phyloP scores from a whole-genome alignment of 1,140 invertebrate genomes.

The Epicauta chinensis region DNA sequence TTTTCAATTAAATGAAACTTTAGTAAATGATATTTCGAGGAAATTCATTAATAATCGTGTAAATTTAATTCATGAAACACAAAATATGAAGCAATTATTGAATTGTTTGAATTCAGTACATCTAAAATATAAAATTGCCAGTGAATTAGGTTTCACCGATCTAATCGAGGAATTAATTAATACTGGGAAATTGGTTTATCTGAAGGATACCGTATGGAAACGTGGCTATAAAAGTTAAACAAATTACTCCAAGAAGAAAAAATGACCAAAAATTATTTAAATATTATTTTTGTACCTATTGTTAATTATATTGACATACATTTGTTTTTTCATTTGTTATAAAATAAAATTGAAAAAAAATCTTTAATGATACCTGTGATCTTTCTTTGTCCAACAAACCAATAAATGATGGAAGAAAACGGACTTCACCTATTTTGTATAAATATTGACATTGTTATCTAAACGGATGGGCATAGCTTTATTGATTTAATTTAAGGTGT shows the following conservation, averaged over 20 bases:
- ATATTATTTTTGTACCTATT: not conserved
- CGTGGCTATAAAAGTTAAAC: slow-evolving; percentile 27
- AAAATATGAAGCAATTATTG: slow-evolving; percentile 36
- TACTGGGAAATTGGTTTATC: slow-evolving; percentile 38
- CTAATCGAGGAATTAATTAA: slow-evolving; percentile 38
- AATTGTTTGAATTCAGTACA: slow-evolving; percentile 31
- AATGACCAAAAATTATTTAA: too few species aligned
- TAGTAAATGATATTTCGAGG: slow-evolving; percentile 35
- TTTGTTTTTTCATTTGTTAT: not conserved
- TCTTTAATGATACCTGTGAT: not conserved
- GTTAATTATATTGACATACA: not conserved
- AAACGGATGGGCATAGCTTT: not conserved
- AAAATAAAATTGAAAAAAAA: too few species aligned
- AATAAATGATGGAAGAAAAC: too few species aligned
- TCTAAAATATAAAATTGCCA: slow-evolving; percentile 41
- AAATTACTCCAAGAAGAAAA: too few species aligned
- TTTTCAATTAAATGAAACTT: slow-evolving; percentile 30
- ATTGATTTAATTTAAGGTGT: not conserved
- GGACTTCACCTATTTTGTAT: not conserved
- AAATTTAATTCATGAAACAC: slow-evolving; percentile 11
- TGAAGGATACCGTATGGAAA: slow-evolving; percentile 46
- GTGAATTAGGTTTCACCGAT: slow-evolving; percentile 43
- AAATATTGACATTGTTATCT: not conserved
- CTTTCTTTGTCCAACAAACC: too few species aligned
- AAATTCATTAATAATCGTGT: slow-evolving; percentile 26